Base-by-base conservation (phyloP, 2,797 vertebrate genomes). In the Anas bahamensis region DNA sequence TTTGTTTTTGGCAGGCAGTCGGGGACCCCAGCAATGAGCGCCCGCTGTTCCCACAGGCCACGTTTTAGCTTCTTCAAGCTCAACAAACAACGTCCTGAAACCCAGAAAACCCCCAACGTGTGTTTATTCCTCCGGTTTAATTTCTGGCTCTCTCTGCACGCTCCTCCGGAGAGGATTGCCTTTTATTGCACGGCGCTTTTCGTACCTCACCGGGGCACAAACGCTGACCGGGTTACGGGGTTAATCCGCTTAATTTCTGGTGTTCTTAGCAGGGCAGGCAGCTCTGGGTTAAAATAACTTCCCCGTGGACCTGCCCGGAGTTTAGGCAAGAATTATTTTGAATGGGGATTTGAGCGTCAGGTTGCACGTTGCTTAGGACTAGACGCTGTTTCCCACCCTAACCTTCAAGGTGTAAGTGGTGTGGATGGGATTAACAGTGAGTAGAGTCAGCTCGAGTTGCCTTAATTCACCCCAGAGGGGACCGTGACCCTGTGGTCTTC, bases 91-190 rank as follows among this genome's bases (percentile, higher is more conserved):
- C 31, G 28, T 86, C 93, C 66, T 73, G 87, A 86, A 89, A 92
- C 73, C 63, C 39, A 89, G 80, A 63, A 73, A 53, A 17, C 80
- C 41, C 64, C 48, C 61, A 50, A 10, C 8, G 44, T 64, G 69
- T 92, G 89, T 95, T 95, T 93, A 86, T 97, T 94, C 94, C 92
- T 96, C 86, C 59, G 83, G 76, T 91, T 96, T 93, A 73, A 93
- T 93, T 96, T 89, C 93, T 93, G 94, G 52, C 88, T 95, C 92
- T 95, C 79, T 59, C 92, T 95, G 74, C 53, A 7, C 42, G n/a
- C 88, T 94, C 81, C 93, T 93, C 80, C 53, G 74, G 96, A 91
- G 93, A 74, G 59, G 55, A 94, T 74, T 88, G 50, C 37, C 7
- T 92, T 94, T 96, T 90, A 81, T 89, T 90, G 70, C 84, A 80